Base-by-base conservation (phyloP, 1,140 invertebrate species). In the Bombus polaris region DNA sequence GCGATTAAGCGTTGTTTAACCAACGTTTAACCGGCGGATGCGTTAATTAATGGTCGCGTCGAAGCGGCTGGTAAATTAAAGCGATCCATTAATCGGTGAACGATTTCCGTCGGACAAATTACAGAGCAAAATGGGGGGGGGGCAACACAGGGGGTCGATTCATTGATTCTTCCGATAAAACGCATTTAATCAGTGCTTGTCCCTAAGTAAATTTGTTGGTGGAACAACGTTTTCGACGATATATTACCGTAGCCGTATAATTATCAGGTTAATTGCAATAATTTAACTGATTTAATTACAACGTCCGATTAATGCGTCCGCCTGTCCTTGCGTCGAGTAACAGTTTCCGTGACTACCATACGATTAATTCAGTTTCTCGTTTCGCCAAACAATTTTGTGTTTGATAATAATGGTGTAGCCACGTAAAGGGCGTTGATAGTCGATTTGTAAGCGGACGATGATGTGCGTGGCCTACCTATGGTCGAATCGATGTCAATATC, bases 221-320 rank as follows among this genome's bases (percentile, higher is more conserved):
- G 53, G 28, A 25, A 32, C 39, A 78, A 44, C 35, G 68, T 39
- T 37, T 35, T n/a, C 68, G 9, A 39, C 76, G 83, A 72, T 85
- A n/a, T 25, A 72, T 73, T 35, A 44, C 35, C 39, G 22, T 4
- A 28, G 22, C 74, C 65, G 47, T 80, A 85, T 85, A 80, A 85
- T 80, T 72, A 72, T 80, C 77, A 53, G 10, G 39, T 65, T 80
- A 85, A 85, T 80, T 72, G 53, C 68, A 77, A 85, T 85, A 80
- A 85, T 85, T 85, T 78, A 44, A 44, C 83, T 25, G 83, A 85
- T 85, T 85, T 62, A 85, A 85, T 85, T 84, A 79, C 83, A 79
- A 25, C 37, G 39, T 13, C 12, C 39, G 75, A 84, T 84, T 84
- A 79, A 84, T 79, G 66, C n/a, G 37, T 32, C 42, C 32, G 53